A percentile compares a stretch with the other conserved stretches of the same genome.
These are phyloP conservation scores for Syngnathus floridae DNA, from an alignment of 2,113 vertebrate species.

Conservation along the genomic window DNA sequence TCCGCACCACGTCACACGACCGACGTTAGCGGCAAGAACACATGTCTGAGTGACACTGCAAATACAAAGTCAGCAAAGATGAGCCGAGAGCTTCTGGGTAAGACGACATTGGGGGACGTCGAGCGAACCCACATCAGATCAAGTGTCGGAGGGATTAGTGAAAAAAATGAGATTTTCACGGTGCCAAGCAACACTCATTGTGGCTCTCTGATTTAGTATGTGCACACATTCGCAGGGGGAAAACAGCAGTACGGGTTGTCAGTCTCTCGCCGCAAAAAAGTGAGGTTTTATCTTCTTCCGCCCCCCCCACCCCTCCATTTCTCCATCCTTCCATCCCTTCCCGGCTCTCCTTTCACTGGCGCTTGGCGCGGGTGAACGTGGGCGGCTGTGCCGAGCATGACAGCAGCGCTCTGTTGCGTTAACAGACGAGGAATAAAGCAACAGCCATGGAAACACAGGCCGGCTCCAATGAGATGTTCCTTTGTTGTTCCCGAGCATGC, in stretches of 20 bases:
- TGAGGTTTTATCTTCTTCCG: constrained; percentile 53
- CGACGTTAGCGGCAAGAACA: background rate
- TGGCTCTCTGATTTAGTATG: too few relatives aligned
- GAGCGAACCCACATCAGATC: background rate
- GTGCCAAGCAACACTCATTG: too few relatives aligned
- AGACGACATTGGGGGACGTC: background rate
- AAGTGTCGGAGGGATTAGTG: background rate
- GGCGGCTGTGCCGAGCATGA: constrained; percentile 63
- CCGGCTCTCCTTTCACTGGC: constrained; percentile 10
- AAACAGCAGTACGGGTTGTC: constrained; percentile 58
- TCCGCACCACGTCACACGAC: background rate
- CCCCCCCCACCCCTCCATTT: constrained; percentile 30
- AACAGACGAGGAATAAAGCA: constrained; percentile 55
- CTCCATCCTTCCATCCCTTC: constrained; percentile 15
- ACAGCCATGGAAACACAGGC: constrained; percentile 49
- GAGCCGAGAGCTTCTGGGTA: constrained; percentile 1
- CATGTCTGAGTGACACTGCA: background rate
- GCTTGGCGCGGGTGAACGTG: constrained; percentile 61
- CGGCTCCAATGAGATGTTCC: constrained; percentile 27
- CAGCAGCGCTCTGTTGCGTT: constrained; percentile 64
- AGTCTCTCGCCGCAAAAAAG: constrained; percentile 50
- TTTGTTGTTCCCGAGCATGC: constrained; percentile 29
- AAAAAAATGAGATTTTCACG: background rate
- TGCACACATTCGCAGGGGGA: background rate
- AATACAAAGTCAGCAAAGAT: background rate